A percentile compares a stretch with the other conserved stretches of the same genome.
phyloP scores from a whole-genome alignment of 2,797 vertebrate species.

The Propithecus deckenii region DNA sequence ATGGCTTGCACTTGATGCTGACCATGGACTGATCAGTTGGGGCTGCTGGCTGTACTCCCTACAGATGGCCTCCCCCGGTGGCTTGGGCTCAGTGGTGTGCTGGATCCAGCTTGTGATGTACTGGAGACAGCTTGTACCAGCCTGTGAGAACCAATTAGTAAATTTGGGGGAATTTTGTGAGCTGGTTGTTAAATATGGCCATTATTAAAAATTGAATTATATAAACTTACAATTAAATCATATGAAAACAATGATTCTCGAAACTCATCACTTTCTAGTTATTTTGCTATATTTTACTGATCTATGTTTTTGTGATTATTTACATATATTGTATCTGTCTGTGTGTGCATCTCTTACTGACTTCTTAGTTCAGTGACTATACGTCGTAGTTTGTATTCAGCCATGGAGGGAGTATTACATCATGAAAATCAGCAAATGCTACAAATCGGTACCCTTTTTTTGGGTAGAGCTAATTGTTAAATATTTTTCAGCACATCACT shows the following conservation, averaged over 20 bases:
- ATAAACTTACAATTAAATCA: not conserved
- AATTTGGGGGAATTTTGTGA: constrained; percentile 6
- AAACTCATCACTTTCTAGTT: not conserved
- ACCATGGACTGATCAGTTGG: not conserved
- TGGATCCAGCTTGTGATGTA: not conserved
- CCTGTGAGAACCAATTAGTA: not conserved
- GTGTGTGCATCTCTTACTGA: not conserved
- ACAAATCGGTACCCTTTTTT: not conserved
- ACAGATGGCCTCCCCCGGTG: not conserved
- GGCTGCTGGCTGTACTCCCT: not conserved
- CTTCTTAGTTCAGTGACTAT: not conserved
- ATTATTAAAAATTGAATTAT: constrained; percentile 5
- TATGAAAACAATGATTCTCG: not conserved
- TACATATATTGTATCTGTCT: not conserved
- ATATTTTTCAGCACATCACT: not conserved
- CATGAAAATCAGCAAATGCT: constrained; percentile 11
- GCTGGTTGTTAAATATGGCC: constrained; percentile 1
- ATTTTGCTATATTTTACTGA: not conserved
- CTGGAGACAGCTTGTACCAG: not conserved
- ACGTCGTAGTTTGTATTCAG: not conserved
- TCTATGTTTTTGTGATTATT: not conserved
- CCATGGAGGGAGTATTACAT: not conserved
- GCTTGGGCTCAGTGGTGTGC: not conserved
- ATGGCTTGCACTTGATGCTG: not conserved
- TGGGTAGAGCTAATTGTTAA: not conserved